Percentiles rank a stretch among this genome's conserved stretches.
Evolutionary conservation across 1,140 invertebrate genomes (phyloP).

Genomic region (Diuraphis noxia): DNA sequence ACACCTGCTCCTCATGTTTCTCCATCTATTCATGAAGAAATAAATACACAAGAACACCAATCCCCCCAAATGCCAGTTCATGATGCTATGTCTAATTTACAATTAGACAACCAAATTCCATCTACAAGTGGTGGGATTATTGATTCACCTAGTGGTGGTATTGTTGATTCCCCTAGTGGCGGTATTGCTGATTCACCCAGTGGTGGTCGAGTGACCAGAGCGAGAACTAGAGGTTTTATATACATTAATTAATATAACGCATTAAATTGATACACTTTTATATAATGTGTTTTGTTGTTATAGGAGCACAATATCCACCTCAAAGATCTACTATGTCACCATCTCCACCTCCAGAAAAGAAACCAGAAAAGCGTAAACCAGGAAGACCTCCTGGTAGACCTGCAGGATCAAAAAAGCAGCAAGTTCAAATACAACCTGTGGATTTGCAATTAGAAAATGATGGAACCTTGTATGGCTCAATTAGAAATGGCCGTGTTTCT

Average conservation of each 20-base stretch:
- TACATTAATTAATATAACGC: not conserved
- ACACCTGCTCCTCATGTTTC: not conserved
- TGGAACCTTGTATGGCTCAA: constrained; percentile 78
- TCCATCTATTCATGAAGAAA: constrained; percentile 44
- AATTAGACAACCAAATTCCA: constrained; percentile 48
- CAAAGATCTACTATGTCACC: constrained; percentile 59
- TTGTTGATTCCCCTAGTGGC: constrained; percentile 20
- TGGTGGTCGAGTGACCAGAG: constrained; percentile 45
- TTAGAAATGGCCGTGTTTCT: constrained; percentile 76
- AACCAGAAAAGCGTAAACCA: constrained; percentile 56
- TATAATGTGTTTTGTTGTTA: constrained; percentile 37
- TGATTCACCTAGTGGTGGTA: constrained; percentile 19
- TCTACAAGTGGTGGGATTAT: constrained; percentile 34
- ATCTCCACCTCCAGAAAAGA: constrained; percentile 58
- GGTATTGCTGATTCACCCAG: not conserved
- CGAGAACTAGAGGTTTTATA: constrained; percentile 50
- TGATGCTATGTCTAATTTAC: constrained; percentile 49
- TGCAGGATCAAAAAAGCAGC: constrained; percentile 59
- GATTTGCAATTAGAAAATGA: constrained; percentile 71
- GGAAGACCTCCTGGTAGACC: constrained; percentile 62
- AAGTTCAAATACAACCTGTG: constrained; percentile 58
- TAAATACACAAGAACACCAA: not conserved
- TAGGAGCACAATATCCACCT: constrained; percentile 56
- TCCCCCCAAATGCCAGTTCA: constrained; percentile 37
- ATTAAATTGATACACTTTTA: not conserved